A percentile compares a stretch with the other conserved stretches of the same genome.
phyloP scores from a whole-genome alignment of 2,113 vertebrate species.

The Lamprotornis superbus region DNA sequence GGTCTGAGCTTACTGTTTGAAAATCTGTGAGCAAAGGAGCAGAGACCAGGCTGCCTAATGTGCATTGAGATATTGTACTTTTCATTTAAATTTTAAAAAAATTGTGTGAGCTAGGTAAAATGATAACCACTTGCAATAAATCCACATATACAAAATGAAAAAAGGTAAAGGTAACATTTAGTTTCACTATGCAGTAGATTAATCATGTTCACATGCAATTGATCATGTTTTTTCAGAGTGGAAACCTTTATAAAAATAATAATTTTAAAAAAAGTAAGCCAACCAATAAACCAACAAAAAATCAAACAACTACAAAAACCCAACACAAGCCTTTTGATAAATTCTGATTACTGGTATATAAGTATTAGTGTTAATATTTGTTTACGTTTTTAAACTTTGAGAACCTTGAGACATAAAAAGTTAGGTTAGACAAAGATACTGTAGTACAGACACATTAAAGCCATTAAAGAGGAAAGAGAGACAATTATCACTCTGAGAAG shows the following conservation, averaged over 20 bases:
- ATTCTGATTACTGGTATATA: neutral
- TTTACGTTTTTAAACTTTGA: neutral
- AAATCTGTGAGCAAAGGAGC: neutral
- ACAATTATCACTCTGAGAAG: neutral
- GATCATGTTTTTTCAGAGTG: neutral
- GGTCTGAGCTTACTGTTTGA: neutral
- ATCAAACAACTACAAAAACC: fast-evolving
- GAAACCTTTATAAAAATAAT: neutral
- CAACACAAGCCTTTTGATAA: neutral
- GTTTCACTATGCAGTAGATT: neutral
- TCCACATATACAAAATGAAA: neutral
- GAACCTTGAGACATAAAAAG: neutral
- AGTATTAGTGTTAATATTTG: neutral
- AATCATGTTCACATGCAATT: neutral
- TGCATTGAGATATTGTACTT: neutral
- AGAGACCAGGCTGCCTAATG: neutral
- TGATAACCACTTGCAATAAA: neutral
- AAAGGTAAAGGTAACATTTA: neutral
- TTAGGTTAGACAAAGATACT: neutral
- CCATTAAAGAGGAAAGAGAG: neutral
- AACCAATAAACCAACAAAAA: neutral
- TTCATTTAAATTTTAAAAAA: neutral
- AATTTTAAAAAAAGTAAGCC: neutral
- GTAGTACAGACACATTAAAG: neutral
- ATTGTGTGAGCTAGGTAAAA: neutral